Conservation (phyloP, 2,797 vertebrate genomes). For the Philypnodon macrostomus region DNA sequence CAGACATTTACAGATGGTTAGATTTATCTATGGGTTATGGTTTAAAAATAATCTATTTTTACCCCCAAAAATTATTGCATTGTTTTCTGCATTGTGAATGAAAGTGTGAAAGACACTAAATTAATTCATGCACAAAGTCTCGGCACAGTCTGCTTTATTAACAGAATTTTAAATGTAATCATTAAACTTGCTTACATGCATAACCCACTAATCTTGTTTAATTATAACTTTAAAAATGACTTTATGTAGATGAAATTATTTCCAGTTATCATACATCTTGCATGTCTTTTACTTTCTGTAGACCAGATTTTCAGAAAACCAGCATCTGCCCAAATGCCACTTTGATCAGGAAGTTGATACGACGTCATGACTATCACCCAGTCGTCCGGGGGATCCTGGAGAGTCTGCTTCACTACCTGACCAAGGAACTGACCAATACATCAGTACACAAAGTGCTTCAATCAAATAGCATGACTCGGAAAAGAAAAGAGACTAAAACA, state of each 20-base stretch:
- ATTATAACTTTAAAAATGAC: too few species aligned
- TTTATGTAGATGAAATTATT: too few species aligned
- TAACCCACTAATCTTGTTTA: too few species aligned
- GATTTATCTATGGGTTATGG: too few species aligned
- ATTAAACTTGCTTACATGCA: too few species aligned
- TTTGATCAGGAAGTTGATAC: constrained; percentile 79
- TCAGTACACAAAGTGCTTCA: constrained; percentile 11
- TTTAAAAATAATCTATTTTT: too few species aligned
- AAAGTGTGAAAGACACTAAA: too few species aligned
- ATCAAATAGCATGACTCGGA: constrained; percentile 5
- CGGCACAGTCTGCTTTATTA: constrained; percentile 30
- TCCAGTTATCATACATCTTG: constrained; percentile 40
- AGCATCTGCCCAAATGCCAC: constrained; percentile 59
- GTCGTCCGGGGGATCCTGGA: constrained; percentile 80
- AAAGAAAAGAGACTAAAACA: neutral
- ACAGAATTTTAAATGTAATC: constrained; percentile 6
- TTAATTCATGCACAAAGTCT: constrained; percentile 29
- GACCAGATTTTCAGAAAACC: constrained; percentile 51
- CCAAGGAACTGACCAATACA: constrained; percentile 26
- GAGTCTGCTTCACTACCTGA: constrained; percentile 83
- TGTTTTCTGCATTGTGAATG: neutral
- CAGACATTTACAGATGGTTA: too few species aligned
- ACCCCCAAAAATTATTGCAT: too few species aligned
- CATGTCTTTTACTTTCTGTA: constrained; percentile 74
- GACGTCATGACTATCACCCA: constrained; percentile 66